A percentile compares a stretch with the other conserved stretches of the same genome.
phyloP scores from a whole-genome alignment of 1,140 invertebrate species.

The Brachionus manjavacas region DNA sequence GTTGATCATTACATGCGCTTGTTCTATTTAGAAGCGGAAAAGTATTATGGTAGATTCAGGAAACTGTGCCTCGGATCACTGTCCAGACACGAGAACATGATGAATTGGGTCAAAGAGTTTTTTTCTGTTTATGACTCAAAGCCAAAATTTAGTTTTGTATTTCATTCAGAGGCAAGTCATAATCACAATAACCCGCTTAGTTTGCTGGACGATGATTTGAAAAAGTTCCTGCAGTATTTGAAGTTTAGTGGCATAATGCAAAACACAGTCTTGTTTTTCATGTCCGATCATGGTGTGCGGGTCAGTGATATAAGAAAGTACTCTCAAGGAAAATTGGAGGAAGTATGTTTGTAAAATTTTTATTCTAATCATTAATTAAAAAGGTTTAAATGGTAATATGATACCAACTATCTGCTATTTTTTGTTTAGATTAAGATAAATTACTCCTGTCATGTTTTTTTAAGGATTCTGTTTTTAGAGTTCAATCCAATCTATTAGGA shows the following conservation, averaged over 20 bases:
- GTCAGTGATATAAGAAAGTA: conserved; percentile 72
- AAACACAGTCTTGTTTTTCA: conserved; percentile 73
- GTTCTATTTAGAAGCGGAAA: conserved; percentile 66
- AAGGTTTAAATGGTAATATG: no score
- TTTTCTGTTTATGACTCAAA: conserved; percentile 61
- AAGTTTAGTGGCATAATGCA: conserved; percentile 63
- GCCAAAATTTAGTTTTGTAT: conserved; percentile 77
- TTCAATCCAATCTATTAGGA: no score
- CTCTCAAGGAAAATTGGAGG: conserved; percentile 78
- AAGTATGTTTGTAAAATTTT: conserved; percentile 52
- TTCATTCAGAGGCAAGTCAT: conserved; percentile 80
- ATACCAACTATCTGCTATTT: no score
- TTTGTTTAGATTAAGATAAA: no score
- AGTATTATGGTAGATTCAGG: conserved; percentile 46
- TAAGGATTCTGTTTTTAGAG: no score
- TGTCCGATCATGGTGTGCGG: conserved; percentile 78
- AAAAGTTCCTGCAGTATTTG: conserved; percentile 62
- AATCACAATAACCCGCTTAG: conserved; percentile 74
- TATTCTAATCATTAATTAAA: neutral
- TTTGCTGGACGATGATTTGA: conserved; percentile 68
- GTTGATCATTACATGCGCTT: conserved; percentile 84
- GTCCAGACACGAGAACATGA: conserved; percentile 68
- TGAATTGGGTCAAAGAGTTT: conserved; percentile 67
- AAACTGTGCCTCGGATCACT: conserved; percentile 70
- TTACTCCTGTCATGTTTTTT: no score